Percentiles rank a stretch among this genome's conserved stretches.
Conservation (phyloP, 1,140 invertebrate species). For the Leptonema lineaticorne region DNA sequence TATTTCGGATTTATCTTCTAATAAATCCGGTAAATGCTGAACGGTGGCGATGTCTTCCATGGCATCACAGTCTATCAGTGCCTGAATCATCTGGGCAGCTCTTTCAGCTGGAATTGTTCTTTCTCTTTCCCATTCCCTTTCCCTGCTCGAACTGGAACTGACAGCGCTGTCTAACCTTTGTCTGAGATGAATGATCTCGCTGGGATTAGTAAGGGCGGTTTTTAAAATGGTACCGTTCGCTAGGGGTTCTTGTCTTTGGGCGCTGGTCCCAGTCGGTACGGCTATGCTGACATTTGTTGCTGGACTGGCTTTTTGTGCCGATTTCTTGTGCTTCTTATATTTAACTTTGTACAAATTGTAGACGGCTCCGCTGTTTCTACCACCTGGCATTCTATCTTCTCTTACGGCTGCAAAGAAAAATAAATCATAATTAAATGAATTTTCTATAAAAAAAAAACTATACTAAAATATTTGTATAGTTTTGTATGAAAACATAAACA, state of each 20-base stretch:
- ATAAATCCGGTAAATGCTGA: slow-evolving; percentile 85
- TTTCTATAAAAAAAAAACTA: too few species aligned
- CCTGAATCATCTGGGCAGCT: slow-evolving; percentile 82
- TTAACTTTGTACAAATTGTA: slow-evolving; percentile 99
- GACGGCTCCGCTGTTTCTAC: slow-evolving; percentile 96
- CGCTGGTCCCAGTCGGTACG: slow-evolving; percentile 47
- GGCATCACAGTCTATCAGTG: slow-evolving; percentile 90
- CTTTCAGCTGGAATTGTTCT: slow-evolving; percentile 78
- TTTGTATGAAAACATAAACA: too few species aligned
- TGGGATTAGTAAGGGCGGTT: slow-evolving; percentile 90
- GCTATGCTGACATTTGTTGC: slow-evolving; percentile 52
- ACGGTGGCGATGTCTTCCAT: slow-evolving; percentile 92
- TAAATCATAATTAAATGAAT: too few species aligned
- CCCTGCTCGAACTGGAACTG: slow-evolving; percentile 65
- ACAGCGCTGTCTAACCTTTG: slow-evolving; percentile 84
- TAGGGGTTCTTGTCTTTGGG: slow-evolving; percentile 61
- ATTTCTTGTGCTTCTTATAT: slow-evolving; percentile 97
- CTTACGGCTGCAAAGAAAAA: slow-evolving; percentile 76
- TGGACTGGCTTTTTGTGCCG: slow-evolving; percentile 57
- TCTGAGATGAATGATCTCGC: slow-evolving; percentile 86
- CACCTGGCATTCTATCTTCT: slow-evolving; percentile 98
- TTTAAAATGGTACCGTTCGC: slow-evolving; percentile 91
- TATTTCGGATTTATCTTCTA: slow-evolving; percentile 87
- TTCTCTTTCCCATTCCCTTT: slow-evolving; percentile 58
- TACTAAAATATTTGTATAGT: too few species aligned